Evolutionary conservation across 2,797 vertebrate species (phyloP), one percentile per base, ranked within the genome.

Genomic region (Enteromius argenteus): DNA sequence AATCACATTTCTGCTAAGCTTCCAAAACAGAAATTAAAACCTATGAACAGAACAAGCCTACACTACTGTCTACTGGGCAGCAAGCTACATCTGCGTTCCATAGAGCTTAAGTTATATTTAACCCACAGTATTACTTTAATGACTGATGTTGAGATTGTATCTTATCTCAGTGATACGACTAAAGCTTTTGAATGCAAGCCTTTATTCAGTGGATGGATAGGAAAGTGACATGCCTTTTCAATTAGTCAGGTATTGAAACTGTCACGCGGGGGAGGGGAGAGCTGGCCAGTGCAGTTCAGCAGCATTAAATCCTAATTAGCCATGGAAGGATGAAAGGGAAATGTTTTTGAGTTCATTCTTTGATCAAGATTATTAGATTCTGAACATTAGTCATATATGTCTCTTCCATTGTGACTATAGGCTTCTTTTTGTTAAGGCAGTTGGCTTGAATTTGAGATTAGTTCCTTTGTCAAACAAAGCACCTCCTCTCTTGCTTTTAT

Each of bases 301-400:
- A 90, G 92, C 93, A 94, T 92, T 92, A 94, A 92, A 93, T 94
- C 93, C 90, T 94, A 94, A 95, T 95, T 93, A 93, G 88, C 87
- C 93, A 93, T 94, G 91, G 89, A 92, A 91, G 90, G 94, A 93
- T 94, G 91, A 94, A 95, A 93, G 91, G 89, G 84, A 80, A 72
- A 80, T 27, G 49, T 72, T 88, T 83, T 58, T 32, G 17, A 80
- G 68, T 80, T 72, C 49, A 67, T 56, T 67, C 69, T 83, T 84
- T 76, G 37, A 86, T 82, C 85, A 5, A 49, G 80, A 82, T 75
- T 68, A 76, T 81, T 73, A 74, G 17, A 76, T 79, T 58, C 44
- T 82, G 44, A 66, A 72, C 80, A 35, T 69, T 56, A 64, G 19
- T 68, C 44, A 30, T 81, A 79, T 71, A 84, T 81, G 74, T 82